Evolutionary conservation across 2,888 invertebrate genomes (phyloP).

Genomic region (Lepidonotus clava): DNA sequence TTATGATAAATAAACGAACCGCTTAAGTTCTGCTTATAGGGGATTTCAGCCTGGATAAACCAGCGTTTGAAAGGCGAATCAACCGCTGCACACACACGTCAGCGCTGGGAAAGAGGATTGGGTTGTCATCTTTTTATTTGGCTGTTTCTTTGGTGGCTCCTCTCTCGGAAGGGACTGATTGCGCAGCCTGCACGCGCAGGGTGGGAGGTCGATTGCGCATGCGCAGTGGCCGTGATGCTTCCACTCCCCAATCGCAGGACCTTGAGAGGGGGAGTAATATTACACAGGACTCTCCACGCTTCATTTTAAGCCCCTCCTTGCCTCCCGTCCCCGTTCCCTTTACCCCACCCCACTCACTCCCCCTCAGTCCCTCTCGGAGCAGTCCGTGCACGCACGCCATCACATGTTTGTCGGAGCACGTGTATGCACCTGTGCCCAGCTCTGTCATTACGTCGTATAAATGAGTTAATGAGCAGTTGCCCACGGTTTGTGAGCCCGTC

Average conservation of each 20-base stretch:
- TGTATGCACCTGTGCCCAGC: neutral
- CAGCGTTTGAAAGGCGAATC: slow-evolving; percentile 5
- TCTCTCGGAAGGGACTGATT: neutral
- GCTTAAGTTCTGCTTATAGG: neutral
- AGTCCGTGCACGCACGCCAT: neutral
- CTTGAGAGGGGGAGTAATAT: neutral
- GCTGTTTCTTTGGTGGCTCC: slow-evolving; percentile 1
- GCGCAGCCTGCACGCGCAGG: slow-evolving; percentile 23
- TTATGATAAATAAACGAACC: slow-evolving; percentile 19
- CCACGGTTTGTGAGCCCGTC: neutral
- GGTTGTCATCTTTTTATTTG: neutral
- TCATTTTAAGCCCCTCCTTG: neutral
- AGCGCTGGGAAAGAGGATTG: slow-evolving; percentile 21
- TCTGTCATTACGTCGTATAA: neutral
- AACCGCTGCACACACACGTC: slow-evolving; percentile 9
- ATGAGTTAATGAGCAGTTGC: slow-evolving; percentile 15
- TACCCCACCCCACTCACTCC: neutral
- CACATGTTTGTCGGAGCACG: neutral
- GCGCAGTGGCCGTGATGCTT: neutral
- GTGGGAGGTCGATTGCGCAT: neutral
- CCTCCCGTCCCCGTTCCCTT: neutral
- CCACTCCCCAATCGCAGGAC: neutral
- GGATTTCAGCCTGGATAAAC: neutral
- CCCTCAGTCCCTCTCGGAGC: neutral
- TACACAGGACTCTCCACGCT: neutral